Conservation (phyloP, 2,888 invertebrate species). For the Dusona sp. region DNA sequence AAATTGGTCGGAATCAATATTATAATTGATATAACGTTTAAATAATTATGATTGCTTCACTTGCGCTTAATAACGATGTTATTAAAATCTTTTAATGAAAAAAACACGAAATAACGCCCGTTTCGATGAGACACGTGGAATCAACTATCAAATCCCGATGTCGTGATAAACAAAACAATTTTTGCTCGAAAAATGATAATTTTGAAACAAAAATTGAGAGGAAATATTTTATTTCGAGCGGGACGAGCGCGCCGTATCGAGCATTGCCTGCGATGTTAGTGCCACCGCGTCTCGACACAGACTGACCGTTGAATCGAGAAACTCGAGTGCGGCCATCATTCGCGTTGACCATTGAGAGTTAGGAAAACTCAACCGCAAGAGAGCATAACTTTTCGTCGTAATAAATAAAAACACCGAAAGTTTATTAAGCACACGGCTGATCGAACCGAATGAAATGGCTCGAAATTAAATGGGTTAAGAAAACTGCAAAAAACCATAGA, state of each 20-base stretch:
- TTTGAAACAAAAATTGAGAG: background rate
- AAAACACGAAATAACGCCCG: background rate
- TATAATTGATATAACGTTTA: background rate
- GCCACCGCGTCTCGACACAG: slow-evolving; percentile 76
- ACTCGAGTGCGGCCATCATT: slow-evolving; percentile 74
- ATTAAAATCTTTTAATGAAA: background rate
- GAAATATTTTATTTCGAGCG: slow-evolving; percentile 1
- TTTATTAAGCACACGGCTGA: background rate
- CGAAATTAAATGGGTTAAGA: background rate
- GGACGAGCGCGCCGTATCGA: slow-evolving; percentile 61
- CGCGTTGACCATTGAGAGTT: slow-evolving; percentile 76
- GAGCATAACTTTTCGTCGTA: slow-evolving; percentile 13
- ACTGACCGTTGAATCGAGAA: slow-evolving; percentile 73
- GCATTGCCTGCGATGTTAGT: slow-evolving; percentile 72
- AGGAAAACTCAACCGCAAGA: slow-evolving; percentile 47
- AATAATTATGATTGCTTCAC: slow-evolving; percentile 12
- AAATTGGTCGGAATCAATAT: background rate
- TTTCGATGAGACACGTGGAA: background rate
- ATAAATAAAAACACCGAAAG: background rate
- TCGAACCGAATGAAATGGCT: background rate
- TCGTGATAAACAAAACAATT: background rate
- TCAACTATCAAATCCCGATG: background rate
- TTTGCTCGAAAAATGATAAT: background rate
- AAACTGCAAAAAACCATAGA: background rate
- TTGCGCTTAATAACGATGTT: background rate